These are phyloP conservation scores for Mesitornis unicolor DNA, from an alignment of 2,113 vertebrate genomes.

Conservation along the genomic window DNA sequence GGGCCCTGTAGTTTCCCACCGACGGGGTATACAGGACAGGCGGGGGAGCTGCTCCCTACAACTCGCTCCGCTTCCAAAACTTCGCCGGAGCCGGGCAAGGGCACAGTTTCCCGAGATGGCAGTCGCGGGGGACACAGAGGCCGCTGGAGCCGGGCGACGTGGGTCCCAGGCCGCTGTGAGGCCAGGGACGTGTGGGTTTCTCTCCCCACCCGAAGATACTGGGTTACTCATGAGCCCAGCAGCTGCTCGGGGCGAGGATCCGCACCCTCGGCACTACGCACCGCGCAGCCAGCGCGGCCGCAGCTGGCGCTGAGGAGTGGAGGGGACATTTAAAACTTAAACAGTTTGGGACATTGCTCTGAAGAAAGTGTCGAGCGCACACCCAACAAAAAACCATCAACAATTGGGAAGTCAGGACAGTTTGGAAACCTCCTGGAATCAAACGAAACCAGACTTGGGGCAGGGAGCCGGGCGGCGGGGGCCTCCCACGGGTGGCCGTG, in stretches of 20 bases:
- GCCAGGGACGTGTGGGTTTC: neutral
- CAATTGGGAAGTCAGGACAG: neutral
- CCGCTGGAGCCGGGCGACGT: rapidly evolving
- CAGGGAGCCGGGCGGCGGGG: neutral
- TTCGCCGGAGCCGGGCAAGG: neutral
- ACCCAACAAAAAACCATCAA: neutral
- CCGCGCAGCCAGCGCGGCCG: neutral
- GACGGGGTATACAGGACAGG: neutral
- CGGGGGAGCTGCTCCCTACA: neutral
- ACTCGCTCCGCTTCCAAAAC: neutral
- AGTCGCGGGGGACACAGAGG: neutral
- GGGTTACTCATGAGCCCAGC: neutral
- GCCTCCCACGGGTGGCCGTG: neutral
- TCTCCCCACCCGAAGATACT: neutral
- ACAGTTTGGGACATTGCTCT: neutral
- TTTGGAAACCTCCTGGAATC: neutral
- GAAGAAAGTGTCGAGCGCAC: neutral
- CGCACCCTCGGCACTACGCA: neutral
- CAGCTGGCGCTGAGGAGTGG: neutral
- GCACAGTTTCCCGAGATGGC: neutral
- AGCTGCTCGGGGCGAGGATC: neutral
- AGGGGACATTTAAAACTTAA: neutral
- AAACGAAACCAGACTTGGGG: neutral
- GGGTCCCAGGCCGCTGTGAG: neutral
- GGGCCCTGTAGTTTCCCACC: neutral